Evolutionary conservation across 2,113 vertebrate species (phyloP), one percentile per base, ranked within the genome.

Genomic region (Limnothrissa miodon): DNA sequence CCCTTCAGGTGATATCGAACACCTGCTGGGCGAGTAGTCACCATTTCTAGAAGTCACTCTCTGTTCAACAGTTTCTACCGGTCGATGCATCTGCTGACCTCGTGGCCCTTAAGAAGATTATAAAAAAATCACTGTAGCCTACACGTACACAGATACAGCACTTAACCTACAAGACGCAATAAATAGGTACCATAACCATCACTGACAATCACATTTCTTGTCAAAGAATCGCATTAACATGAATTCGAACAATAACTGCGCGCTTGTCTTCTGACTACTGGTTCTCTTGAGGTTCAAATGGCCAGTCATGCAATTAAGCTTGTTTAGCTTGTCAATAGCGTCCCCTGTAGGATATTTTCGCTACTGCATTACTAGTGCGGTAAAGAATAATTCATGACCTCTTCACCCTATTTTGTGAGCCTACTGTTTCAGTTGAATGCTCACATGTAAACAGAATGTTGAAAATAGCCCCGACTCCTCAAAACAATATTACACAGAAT

Each of bases 71-170:
- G n/a, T 66, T 66, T 42, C 56, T 13, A 36, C 19, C 80, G 79
- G 39, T 45, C 70, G 66, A 33, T 53, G 80, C 84, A 85, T 85
- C 84, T 85, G 80, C 70, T 79, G 51, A 70, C 9, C 66, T 13
- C 11, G 29, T n/a, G 66, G 29, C 1, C 13, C 66, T 15, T 79
- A 81, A 85, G 46, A 78, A 44, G 48, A 53, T 81, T 85, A n/a
- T n/a, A n/a, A 78, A 78, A 25, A 39, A 51, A 48, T 10, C 46
- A 15, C 11, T 48, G 46, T 17, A 48, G 46, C 46, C 46, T 23
- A 42, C 42, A 42, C 42, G 2, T 42, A 42, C 83, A 42, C 42
- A 46, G 45, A 74, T 44, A 17, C 56, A 56, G n/a, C 36, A 56
- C 25, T 84, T 62, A 42, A 56, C 25, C 81, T 62, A 42, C 83